Evolutionary conservation across 2,113 vertebrate genomes (phyloP).

Genomic region (Grantiella picta): DNA sequence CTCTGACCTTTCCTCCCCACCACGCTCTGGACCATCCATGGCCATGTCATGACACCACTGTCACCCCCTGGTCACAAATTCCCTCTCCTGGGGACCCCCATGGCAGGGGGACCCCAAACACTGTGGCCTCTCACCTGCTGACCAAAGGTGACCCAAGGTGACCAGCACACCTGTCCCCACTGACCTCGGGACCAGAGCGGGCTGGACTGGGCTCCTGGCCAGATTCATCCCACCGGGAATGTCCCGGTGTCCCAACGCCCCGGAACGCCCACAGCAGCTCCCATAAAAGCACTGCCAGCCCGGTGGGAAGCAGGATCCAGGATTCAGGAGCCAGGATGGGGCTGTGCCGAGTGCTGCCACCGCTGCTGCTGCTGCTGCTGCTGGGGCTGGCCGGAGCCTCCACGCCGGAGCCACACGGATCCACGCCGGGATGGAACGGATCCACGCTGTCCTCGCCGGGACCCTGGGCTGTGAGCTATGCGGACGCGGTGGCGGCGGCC

Average conservation of each 20-base stretch:
- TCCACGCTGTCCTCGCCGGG: accelerated
- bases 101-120: neutral
- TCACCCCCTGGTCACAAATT: no score
- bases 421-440: accelerated
- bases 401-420: accelerated
- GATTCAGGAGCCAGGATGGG: neutral
- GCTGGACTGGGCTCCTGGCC: neutral
- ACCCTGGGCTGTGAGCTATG: neutral
- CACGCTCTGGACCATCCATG: accelerated
- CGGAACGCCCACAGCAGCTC: neutral
- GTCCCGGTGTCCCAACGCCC: accelerated
- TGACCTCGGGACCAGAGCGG: accelerated
- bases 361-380: neutral
- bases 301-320: neutral
- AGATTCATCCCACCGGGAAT: neutral
- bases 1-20: neutral
- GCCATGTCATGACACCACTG: accelerated
- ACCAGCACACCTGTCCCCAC: accelerated
- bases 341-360: neutral
- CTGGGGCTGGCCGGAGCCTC: neutral
- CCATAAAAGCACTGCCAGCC: neutral
- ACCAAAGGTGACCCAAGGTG: neutral
- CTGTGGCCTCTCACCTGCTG: neutral
- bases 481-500: accelerated
- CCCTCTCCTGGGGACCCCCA: accelerated